Conservation (phyloP, 1,140 invertebrate species). For the Goniozus legneri region DNA sequence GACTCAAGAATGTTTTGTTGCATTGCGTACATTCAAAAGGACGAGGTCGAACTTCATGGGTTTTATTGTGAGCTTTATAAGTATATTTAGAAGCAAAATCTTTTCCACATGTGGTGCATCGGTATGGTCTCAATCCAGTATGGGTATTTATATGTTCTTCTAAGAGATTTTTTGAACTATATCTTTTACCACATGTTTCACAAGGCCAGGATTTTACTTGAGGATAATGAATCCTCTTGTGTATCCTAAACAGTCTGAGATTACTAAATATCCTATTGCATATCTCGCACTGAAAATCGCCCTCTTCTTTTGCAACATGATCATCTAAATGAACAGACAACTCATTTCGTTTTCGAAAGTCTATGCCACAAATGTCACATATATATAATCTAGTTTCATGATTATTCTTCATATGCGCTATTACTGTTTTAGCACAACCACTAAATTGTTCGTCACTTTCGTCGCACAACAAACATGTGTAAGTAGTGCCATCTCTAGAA, state of each 20-base stretch:
- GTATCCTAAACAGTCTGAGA: constrained; percentile 60
- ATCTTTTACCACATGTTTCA: constrained; percentile 63
- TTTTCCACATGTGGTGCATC: constrained; percentile 65
- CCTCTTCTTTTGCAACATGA: constrained; percentile 61
- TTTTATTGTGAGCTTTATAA: constrained; percentile 71
- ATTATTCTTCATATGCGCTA: constrained; percentile 58
- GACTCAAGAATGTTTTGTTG: constrained; percentile 70
- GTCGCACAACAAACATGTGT: constrained; percentile 61
- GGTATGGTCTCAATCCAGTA: constrained; percentile 65
- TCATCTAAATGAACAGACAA: constrained; percentile 65
- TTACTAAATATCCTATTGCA: constrained; percentile 65
- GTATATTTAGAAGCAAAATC: constrained; percentile 77
- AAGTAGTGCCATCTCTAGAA: constrained; percentile 52
- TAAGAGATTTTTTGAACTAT: constrained; percentile 64
- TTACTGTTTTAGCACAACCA: constrained; percentile 60
- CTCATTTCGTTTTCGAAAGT: constrained; percentile 62
- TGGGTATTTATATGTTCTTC: constrained; percentile 71
- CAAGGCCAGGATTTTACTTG: constrained; percentile 64
- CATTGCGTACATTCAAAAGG: constrained; percentile 67
- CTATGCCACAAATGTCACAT: constrained; percentile 67
- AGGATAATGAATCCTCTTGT: constrained; percentile 63
- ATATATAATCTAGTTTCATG: constrained; percentile 67
- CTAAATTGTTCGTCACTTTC: constrained; percentile 48
- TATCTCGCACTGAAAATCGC: constrained; percentile 64
- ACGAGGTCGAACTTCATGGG: constrained; percentile 65